Percentiles rank a stretch among this genome's conserved stretches.
These are phyloP conservation scores for Diplazon laetatorius DNA, from an alignment of 2,888 invertebrate genomes.

Conservation along the genomic window DNA sequence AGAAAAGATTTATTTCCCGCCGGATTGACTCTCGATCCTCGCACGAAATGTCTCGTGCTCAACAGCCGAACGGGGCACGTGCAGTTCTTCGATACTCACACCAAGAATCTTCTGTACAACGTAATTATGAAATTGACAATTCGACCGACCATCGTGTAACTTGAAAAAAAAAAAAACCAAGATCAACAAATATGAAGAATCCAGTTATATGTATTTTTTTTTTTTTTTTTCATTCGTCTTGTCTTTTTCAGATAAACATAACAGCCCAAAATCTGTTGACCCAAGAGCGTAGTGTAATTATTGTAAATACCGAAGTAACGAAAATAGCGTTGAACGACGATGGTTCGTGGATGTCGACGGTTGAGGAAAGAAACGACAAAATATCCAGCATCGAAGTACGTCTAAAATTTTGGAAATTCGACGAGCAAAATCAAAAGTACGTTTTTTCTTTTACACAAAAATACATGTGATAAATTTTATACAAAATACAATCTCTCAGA, in stretches of 20 bases:
- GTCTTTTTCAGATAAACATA: constrained; percentile 87
- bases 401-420: constrained; percentile 90
- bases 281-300: constrained; percentile 84
- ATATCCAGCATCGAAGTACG: constrained; percentile 85
- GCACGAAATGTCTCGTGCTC: constrained; percentile 86
- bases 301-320: constrained; percentile 87
- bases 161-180: too few relatives aligned
- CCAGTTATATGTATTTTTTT: too few relatives aligned
- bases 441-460: constrained; percentile 59
- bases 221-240: background rate
- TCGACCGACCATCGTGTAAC: background rate
- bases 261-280: constrained; percentile 88
- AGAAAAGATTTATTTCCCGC: constrained; percentile 84
- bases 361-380: constrained; percentile 86
- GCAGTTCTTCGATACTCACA: constrained; percentile 88
- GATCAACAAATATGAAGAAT: too few relatives aligned
- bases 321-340: constrained; percentile 87
- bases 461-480: too few relatives aligned
- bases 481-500: too few relatives aligned
- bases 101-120: constrained; percentile 87
- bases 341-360: constrained; percentile 90
- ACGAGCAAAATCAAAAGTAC: constrained; percentile 85
- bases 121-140: constrained; percentile 81
- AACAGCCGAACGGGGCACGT: constrained; percentile 90
- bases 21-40: constrained; percentile 86